Conservation (phyloP, 2,113 vertebrate species). For the Ramphastos sulfuratus region DNA sequence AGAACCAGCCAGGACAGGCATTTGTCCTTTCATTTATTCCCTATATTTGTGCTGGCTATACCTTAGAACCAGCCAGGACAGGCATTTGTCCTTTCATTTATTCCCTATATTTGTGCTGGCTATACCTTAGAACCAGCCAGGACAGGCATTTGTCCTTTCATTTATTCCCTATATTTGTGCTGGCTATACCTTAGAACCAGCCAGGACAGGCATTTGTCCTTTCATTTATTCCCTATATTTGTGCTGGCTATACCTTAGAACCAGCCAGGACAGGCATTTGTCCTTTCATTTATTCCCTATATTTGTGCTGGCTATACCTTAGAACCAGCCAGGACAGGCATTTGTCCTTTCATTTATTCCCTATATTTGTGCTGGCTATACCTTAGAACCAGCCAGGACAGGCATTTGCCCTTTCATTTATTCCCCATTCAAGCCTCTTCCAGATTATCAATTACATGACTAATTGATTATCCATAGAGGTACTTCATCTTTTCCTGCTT, state of each 20-base stretch:
- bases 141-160: not conserved
- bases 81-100: not conserved
- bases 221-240: not conserved
- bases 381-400: not conserved
- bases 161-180: not conserved
- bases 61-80: not conserved
- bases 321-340: not conserved
- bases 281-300: not conserved
- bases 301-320: not conserved
- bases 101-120: not conserved
- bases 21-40: not conserved
- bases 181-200: not conserved
- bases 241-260: not conserved
- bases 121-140: not conserved
- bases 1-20: not conserved
- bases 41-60: not conserved
- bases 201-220: not conserved
- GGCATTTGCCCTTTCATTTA: not conserved
- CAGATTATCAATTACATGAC: conserved; percentile 12
- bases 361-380: not conserved
- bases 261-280: not conserved
- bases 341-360: not conserved
- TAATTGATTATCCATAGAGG: conserved; percentile 11
- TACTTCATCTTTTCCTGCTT: conserved; percentile 6
- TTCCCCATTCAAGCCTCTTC: not conserved